These are phyloP conservation scores for Enoplolaimus lenunculus DNA, from an alignment of 2,888 invertebrate species.

Conservation along the genomic window DNA sequence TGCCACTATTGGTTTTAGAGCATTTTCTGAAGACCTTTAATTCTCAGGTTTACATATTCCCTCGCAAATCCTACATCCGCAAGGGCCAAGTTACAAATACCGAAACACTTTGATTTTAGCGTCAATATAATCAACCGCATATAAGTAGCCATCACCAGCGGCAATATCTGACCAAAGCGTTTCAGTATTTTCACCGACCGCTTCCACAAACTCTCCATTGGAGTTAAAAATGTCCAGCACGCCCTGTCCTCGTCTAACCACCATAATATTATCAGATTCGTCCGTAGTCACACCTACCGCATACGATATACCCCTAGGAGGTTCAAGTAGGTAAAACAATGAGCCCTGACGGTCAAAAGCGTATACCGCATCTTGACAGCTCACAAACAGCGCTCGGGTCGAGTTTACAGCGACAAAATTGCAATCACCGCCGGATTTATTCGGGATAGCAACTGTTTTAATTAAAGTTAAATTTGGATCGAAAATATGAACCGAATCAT, in stretches of 20 bases:
- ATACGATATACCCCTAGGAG: constrained; percentile 11
- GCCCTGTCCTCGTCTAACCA: constrained; percentile 18
- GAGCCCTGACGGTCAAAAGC: constrained; percentile 17
- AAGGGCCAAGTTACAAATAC: neutral
- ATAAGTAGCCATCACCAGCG: constrained; percentile 17
- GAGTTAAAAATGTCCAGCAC: constrained; percentile 22
- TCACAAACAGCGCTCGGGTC: constrained; percentile 12
- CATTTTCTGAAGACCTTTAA: no score
- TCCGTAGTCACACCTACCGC: constrained; percentile 21
- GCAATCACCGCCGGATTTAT: constrained; percentile 18
- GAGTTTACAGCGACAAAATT: constrained; percentile 21
- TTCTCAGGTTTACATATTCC: no score
- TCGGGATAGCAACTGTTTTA: constrained; percentile 12
- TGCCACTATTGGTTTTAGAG: no score
- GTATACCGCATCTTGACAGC: constrained; percentile 19
- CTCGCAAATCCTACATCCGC: no score
- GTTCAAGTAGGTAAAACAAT: neutral
- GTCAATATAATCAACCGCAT: constrained; percentile 23
- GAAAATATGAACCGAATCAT: constrained; percentile 22
- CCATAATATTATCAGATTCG: constrained; percentile 1
- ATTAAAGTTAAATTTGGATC: constrained; percentile 15
- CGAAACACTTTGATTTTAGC: constrained; percentile 17
- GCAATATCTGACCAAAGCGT: constrained; percentile 23
- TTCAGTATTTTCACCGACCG: constrained; percentile 14
- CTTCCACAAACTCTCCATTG: constrained; percentile 15